These are phyloP conservation scores for Megamerina dolium DNA, from an alignment of 2,888 invertebrate genomes.

Conservation along the genomic window DNA sequence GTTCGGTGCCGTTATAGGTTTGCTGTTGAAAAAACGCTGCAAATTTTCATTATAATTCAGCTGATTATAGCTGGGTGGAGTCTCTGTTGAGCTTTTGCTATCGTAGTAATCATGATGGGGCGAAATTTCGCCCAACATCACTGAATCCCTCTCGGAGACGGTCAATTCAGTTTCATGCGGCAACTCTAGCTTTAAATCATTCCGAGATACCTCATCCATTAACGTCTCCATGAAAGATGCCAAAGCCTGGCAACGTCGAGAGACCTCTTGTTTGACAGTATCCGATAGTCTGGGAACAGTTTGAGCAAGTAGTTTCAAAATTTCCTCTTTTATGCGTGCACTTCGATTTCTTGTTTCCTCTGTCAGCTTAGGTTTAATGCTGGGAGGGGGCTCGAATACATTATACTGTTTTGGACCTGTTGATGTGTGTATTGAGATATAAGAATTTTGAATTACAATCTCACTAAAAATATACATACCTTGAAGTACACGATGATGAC, in stretches of 20 bases:
- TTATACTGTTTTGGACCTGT: conserved; percentile 70
- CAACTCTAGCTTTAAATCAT: conserved; percentile 56
- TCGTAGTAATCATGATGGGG: conserved; percentile 76
- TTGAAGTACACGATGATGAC: conserved; percentile 73
- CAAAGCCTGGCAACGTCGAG: conserved; percentile 66
- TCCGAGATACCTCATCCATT: conserved; percentile 60
- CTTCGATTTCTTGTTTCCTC: conserved; percentile 60
- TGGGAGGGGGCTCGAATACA: conserved; percentile 57
- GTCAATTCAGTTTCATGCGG: conserved; percentile 55
- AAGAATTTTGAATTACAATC: too few relatives aligned
- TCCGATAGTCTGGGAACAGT: conserved; percentile 53
- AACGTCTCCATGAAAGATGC: conserved; percentile 70
- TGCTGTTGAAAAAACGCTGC: conserved; percentile 63
- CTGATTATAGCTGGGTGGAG: conserved; percentile 77
- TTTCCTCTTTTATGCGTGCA: conserved; percentile 59
- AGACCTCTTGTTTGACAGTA: conserved; percentile 59
- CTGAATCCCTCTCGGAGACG: conserved; percentile 65
- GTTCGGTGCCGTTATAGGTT: conserved; percentile 55
- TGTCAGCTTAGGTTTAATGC: conserved; percentile 47
- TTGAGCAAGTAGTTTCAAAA: conserved; percentile 62
- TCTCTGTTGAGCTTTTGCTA: conserved; percentile 72
- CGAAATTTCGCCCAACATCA: conserved; percentile 78
- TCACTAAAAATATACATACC: too few relatives aligned
- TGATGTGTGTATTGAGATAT: neutral
- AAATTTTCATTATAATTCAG: conserved; percentile 80